These are phyloP conservation scores for Hippocampus mohnikei DNA, from an alignment of 2,113 vertebrate species.

Conservation along the genomic window DNA sequence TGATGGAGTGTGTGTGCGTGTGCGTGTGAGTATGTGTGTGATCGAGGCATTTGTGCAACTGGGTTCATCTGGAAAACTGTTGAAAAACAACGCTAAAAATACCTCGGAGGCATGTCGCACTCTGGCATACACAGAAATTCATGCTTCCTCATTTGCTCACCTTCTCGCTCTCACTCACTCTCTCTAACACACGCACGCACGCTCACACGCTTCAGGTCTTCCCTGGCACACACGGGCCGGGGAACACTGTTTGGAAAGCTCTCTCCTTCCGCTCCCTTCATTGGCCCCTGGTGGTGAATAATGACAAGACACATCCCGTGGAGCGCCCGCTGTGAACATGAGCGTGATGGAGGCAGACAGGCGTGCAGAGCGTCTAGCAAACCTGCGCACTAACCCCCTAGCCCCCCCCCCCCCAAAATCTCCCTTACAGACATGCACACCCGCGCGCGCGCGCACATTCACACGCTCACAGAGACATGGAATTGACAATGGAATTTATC, in stretches of 20 bases:
- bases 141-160: conserved; percentile 49
- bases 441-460: too few species aligned
- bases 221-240: conserved; percentile 29
- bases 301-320: conserved; percentile 62
- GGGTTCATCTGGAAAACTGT: conserved; percentile 34
- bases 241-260: conserved; percentile 39
- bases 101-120: conserved; percentile 47
- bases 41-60: conserved; percentile 31
- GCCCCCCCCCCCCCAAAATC: neutral
- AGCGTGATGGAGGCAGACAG: conserved; percentile 58
- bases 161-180: conserved; percentile 15
- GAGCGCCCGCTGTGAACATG: conserved; percentile 51
- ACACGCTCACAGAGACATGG: too few species aligned
- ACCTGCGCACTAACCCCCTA: conserved; percentile 37
- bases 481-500: too few species aligned
- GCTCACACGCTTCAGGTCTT: conserved; percentile 27
- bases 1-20: conserved; percentile 4
- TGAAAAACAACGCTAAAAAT: conserved; percentile 60
- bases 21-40: conserved; percentile 9
- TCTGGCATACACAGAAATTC: conserved; percentile 41
- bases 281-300: conserved; percentile 64
- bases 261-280: conserved; percentile 35
- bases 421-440: neutral
- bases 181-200: conserved; percentile 6
- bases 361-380: conserved; percentile 46